These are phyloP conservation scores for Entomyzon cyanotis DNA, from an alignment of 2,113 vertebrate genomes.

Conservation along the genomic window DNA sequence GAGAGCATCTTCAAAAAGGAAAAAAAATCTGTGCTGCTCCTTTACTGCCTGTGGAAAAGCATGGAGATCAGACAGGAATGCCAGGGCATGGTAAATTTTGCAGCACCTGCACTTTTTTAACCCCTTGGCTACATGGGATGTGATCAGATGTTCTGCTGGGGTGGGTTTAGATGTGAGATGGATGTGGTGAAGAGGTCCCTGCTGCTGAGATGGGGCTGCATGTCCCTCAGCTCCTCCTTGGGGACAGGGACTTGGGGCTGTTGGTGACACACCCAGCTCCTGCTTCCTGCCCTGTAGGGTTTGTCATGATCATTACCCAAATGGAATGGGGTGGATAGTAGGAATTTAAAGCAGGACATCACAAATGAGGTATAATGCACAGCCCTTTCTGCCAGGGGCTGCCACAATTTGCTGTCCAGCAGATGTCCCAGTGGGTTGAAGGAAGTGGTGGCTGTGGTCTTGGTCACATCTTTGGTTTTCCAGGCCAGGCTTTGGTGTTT, in stretches of 20 bases:
- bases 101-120: neutral
- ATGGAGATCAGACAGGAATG: neutral
- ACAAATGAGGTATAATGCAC: neutral
- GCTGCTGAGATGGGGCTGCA: fast-evolving
- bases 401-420: neutral
- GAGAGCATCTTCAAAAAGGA: neutral
- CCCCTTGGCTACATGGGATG: neutral
- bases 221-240: fast-evolving
- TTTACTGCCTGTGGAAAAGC: neutral
- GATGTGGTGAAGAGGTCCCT: neutral
- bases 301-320: neutral
- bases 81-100: neutral
- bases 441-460: neutral
- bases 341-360: neutral
- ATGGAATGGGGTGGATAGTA: neutral
- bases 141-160: neutral
- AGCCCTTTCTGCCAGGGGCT: neutral
- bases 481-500: neutral
- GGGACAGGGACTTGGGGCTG: fast-evolving
- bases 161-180: neutral
- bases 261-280: neutral
- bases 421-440: neutral
- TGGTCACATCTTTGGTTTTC: neutral
- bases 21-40: neutral
- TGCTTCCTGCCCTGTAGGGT: fast-evolving